Base-by-base conservation (phyloP, 2,113 vertebrate species). In the Haplochromis burtoni region DNA sequence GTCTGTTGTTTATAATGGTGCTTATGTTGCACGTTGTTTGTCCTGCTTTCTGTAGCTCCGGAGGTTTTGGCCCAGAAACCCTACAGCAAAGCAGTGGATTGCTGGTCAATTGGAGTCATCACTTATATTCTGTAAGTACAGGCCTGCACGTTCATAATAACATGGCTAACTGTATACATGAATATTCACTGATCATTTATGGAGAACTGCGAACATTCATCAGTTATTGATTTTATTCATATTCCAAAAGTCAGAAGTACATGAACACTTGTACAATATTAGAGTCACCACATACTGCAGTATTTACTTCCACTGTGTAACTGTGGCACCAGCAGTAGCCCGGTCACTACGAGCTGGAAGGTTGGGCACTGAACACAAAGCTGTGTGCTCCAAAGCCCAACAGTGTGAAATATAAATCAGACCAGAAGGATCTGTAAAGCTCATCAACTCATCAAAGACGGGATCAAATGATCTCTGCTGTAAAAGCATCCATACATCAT, bases 21-120 rank as follows among this genome's bases (percentile, higher is more conserved):
- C 2, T 10, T 79, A 40, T 6, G 13, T 53, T 5, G 19, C 2
- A 55, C 10, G 12, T 9, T 29, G 16, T 38, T 16, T 92, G 61
- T 90, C 88, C 92, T 83, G 80, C 19, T 84, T 88, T 47, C 86
- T 80, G 51, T 93, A 99, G 98, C 98, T 81, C 98, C 98, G 0
- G 98, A 99, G 59, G 98, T 99, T 84, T 93, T 99, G 47, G 96
- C 97, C 9, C 98, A 98, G 96, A 98, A 98, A 80, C 98, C 98
- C 1, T 99, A 99, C 95, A 99, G 97, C 94, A 99, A 99, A 94
- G 97, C 98, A 1, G 98, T 99, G 82, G 98, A 99, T 89, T 99
- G 98, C 96, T 99, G 98, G 98, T 99, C 98, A 55, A 98, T 99
- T 10, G 98, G 98, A 38, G 98, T 99, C 85, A 98, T 99, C 93